Percentiles rank a stretch among this genome's conserved stretches.
These are phyloP conservation scores for Cuculus canorus DNA, from an alignment of 2,797 vertebrate species.

Conservation along the genomic window DNA sequence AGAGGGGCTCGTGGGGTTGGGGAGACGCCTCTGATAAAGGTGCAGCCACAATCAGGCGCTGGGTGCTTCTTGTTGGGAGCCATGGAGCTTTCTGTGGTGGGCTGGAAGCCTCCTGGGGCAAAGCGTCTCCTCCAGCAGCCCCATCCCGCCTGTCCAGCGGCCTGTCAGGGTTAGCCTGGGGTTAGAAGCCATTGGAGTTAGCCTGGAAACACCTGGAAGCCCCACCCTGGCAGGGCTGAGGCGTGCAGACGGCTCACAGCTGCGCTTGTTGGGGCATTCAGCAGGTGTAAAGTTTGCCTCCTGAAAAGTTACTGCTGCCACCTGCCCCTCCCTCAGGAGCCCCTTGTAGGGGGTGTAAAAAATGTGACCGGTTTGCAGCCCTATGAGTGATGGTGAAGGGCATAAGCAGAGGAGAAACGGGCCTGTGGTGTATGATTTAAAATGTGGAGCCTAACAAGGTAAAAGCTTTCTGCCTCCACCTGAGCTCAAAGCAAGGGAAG, in stretches of 20 bases:
- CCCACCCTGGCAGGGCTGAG: fast-evolving
- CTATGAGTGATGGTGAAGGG: neutral
- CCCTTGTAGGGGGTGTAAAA: neutral
- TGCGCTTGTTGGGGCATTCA: neutral
- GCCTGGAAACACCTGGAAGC: neutral
- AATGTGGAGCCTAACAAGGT: neutral
- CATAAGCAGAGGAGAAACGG: neutral
- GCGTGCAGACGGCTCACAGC: neutral
- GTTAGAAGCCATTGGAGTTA: neutral
- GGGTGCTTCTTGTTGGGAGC: neutral
- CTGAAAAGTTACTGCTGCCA: neutral
- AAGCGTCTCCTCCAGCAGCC: neutral
- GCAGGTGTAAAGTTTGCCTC: neutral
- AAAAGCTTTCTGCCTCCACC: neutral
- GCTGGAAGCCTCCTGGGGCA: fast-evolving
- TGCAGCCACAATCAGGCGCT: neutral
- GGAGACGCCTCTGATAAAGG: fast-evolving
- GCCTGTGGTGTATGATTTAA: neutral
- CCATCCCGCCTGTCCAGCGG: neutral
- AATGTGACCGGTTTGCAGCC: neutral
- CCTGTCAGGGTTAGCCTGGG: fast-evolving
- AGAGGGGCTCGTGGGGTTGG: neutral
- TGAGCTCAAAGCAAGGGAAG: neutral
- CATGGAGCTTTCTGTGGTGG: neutral
- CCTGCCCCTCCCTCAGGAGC: neutral